These are phyloP conservation scores for Colletes collaris DNA, from an alignment of 2,888 invertebrate species.

Conservation along the genomic window DNA sequence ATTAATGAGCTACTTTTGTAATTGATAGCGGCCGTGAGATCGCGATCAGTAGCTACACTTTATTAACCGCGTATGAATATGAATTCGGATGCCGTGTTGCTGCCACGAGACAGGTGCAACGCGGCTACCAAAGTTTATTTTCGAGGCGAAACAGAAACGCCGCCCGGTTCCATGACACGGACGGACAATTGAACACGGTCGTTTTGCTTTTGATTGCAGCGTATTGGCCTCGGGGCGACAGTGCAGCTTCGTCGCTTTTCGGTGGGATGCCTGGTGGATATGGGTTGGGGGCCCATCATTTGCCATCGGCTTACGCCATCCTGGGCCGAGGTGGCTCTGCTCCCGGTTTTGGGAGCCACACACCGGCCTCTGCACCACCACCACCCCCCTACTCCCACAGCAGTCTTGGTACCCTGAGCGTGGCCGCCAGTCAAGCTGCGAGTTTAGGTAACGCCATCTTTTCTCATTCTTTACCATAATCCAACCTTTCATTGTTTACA, in stretches of 20 bases:
- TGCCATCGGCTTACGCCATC: conserved; percentile 82
- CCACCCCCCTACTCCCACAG: conserved; percentile 82
- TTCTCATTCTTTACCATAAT: neutral
- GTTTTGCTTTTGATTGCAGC: conserved; percentile 84
- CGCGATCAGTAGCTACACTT: too few species aligned
- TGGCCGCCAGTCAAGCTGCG: conserved; percentile 93
- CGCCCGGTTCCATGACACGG: neutral
- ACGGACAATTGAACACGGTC: conserved; percentile 12
- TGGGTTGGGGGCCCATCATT: conserved; percentile 81
- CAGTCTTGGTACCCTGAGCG: conserved; percentile 88
- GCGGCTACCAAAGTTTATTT: neutral
- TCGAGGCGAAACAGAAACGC: too few species aligned
- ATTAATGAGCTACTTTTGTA: too few species aligned
- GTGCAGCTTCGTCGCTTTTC: conserved; percentile 79
- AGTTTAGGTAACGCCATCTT: conserved; percentile 87
- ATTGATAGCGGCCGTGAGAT: too few species aligned
- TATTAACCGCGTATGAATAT: too few species aligned
- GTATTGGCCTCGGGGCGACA: conserved; percentile 91
- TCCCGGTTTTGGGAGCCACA: conserved; percentile 79
- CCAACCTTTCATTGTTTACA: too few species aligned
- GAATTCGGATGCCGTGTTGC: neutral
- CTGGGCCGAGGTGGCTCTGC: conserved; percentile 80
- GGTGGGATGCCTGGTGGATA: conserved; percentile 82
- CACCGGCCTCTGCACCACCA: conserved; percentile 79
- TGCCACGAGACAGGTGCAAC: neutral